phyloP scores from a whole-genome alignment of 2,888 invertebrate species.

The Mantis religiosa region DNA sequence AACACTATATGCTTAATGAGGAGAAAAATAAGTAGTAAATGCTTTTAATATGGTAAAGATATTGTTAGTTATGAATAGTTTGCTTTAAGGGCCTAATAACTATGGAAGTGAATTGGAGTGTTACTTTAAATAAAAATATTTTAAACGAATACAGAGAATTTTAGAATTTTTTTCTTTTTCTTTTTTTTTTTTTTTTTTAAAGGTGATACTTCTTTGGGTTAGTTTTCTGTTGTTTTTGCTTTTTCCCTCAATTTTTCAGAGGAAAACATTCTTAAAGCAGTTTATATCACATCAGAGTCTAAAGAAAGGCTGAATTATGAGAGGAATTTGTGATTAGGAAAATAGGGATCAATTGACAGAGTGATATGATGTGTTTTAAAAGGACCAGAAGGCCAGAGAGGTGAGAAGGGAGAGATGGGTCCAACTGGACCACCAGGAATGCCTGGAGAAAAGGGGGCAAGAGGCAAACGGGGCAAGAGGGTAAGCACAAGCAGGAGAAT shows the following conservation, averaged over 20 bases:
- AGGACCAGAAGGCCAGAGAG: slow-evolving; percentile 61
- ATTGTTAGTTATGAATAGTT: neutral
- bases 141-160: neutral
- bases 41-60: neutral
- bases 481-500: slow-evolving; percentile 55
- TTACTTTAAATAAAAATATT: neutral
- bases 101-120: slow-evolving; percentile 26
- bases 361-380: slow-evolving; percentile 33
- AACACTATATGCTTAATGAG: neutral
- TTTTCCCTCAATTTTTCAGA: neutral
- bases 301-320: neutral
- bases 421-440: slow-evolving; percentile 71
- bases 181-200: too few relatives aligned
- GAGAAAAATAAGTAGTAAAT: neutral
- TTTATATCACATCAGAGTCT: neutral
- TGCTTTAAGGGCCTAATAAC: neutral
- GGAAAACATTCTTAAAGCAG: neutral
- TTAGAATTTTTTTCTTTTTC: neutral
- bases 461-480: slow-evolving; percentile 91
- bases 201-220: neutral
- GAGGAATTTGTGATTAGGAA: neutral
- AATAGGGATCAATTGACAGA: slow-evolving; percentile 2
- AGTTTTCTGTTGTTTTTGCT: neutral
- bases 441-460: slow-evolving; percentile 82
- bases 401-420: slow-evolving; percentile 77